phyloP scores from a whole-genome alignment of 2,888 invertebrate genomes.

The Eupithecia vulgata region DNA sequence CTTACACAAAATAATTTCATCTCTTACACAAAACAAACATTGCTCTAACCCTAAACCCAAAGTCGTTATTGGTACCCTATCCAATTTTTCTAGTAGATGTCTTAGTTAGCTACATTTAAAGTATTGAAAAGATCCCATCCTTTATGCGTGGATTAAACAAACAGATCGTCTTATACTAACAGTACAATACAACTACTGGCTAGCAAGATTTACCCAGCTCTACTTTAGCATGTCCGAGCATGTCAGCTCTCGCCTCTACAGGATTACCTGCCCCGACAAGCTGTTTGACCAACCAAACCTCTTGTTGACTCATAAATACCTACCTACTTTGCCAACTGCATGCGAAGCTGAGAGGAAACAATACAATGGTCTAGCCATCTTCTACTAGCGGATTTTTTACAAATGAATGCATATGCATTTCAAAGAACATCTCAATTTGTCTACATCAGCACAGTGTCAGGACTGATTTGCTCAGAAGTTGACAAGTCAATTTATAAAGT shows the following conservation, averaged over 20 bases:
- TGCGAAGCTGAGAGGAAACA: too few species aligned
- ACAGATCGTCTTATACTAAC: background rate
- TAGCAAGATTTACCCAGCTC: background rate
- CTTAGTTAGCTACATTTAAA: background rate
- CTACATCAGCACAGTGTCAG: too few species aligned
- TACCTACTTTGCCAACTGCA: too few species aligned
- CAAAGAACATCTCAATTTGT: too few species aligned
- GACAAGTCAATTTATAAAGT: too few species aligned
- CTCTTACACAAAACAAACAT: too few species aligned
- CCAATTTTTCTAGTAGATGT: background rate
- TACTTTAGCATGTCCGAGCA: background rate
- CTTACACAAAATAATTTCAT: background rate
- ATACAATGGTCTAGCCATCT: too few species aligned
- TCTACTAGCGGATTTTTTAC: too few species aligned
- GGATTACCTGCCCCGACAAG: background rate
- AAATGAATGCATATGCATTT: too few species aligned
- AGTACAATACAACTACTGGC: background rate
- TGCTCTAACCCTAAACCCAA: background rate
- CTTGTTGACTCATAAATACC: background rate
- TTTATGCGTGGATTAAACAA: background rate
- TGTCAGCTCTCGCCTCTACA: background rate
- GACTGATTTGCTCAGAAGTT: too few species aligned
- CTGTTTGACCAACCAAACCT: background rate
- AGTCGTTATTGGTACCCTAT: background rate
- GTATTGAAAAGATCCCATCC: background rate